Evolutionary conservation across 2,888 invertebrate species (phyloP).

Genomic region (Drosophila rellima): DNA sequence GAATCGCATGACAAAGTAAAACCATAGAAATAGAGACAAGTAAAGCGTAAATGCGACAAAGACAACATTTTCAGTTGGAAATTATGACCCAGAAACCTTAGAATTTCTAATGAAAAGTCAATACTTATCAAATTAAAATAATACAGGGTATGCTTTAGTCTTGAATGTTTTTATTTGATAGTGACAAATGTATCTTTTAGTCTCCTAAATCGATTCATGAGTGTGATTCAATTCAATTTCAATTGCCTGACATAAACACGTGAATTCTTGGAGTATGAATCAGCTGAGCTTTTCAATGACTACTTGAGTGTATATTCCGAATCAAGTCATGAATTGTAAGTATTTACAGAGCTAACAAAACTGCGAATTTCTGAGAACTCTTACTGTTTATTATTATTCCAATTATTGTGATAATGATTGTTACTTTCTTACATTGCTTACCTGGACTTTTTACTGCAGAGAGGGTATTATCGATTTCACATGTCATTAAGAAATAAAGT

Average conservation of each 20-base stretch:
- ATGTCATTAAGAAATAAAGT: too few species aligned
- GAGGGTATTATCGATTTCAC: neutral
- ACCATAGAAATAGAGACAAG: conserved; percentile 10
- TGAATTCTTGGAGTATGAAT: neutral
- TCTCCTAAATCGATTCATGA: too few species aligned
- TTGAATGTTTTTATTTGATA: too few species aligned
- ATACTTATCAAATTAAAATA: too few species aligned
- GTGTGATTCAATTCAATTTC: too few species aligned
- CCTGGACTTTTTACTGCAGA: neutral
- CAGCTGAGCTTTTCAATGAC: neutral
- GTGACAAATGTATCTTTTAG: too few species aligned
- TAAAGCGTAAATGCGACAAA: neutral
- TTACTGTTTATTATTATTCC: too few species aligned
- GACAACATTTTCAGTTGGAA: neutral
- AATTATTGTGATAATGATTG: neutral
- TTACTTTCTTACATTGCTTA: neutral
- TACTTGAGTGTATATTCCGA: neutral
- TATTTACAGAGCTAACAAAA: neutral
- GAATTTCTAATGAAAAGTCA: neutral
- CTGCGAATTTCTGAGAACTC: neutral
- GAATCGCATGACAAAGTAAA: conserved; percentile 10
- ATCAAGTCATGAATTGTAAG: neutral
- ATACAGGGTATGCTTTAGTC: neutral
- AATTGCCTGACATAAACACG: too few species aligned
- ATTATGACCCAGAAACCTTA: conserved; percentile 9